A percentile compares a stretch with the other conserved stretches of the same genome.
Evolutionary conservation across 2,888 invertebrate species (phyloP).

Genomic region (Eristalis tenax): DNA sequence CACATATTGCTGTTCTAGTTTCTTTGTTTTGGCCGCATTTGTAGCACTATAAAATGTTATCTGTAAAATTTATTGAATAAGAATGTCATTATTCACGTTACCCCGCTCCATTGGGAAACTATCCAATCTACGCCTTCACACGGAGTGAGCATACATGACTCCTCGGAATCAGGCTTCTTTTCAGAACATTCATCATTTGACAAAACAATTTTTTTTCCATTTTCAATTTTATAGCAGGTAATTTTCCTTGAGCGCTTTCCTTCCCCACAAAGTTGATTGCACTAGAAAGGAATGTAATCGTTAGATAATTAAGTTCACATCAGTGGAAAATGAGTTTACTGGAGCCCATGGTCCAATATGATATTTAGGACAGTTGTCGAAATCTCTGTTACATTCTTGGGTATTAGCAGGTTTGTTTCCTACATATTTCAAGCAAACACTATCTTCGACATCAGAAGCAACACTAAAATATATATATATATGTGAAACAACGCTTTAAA

Average conservation of each 20-base stretch:
- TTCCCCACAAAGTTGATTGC: slow-evolving; percentile 94
- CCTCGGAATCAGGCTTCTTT: slow-evolving; percentile 87
- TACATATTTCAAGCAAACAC: slow-evolving; percentile 86
- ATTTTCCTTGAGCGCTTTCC: slow-evolving; percentile 92
- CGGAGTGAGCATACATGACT: slow-evolving; percentile 88
- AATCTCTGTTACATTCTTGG: slow-evolving; percentile 89
- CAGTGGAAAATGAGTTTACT: slow-evolving; percentile 82
- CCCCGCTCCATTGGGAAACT: slow-evolving; percentile 92
- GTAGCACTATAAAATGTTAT: slow-evolving; percentile 85
- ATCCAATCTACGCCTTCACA: slow-evolving; percentile 97
- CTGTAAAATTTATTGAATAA: background rate
- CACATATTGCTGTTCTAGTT: slow-evolving; percentile 88
- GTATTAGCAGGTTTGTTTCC: slow-evolving; percentile 87
- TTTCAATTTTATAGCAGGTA: slow-evolving; percentile 87
- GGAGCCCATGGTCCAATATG: slow-evolving; percentile 95
- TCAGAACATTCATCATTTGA: slow-evolving; percentile 85
- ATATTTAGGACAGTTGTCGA: slow-evolving; percentile 91
- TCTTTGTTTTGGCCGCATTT: slow-evolving; percentile 89
- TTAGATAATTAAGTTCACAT: background rate
- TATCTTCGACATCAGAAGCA: slow-evolving; percentile 87
- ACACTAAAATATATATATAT: slow-evolving; percentile 79
- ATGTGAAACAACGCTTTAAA: background rate
- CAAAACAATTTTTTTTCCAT: slow-evolving; percentile 86
- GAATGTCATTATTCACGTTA: slow-evolving; percentile 78
- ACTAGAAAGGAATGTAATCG: slow-evolving; percentile 82